These are phyloP conservation scores for Adelosebastes latens DNA, from an alignment of 2,797 vertebrate genomes.

Conservation along the genomic window DNA sequence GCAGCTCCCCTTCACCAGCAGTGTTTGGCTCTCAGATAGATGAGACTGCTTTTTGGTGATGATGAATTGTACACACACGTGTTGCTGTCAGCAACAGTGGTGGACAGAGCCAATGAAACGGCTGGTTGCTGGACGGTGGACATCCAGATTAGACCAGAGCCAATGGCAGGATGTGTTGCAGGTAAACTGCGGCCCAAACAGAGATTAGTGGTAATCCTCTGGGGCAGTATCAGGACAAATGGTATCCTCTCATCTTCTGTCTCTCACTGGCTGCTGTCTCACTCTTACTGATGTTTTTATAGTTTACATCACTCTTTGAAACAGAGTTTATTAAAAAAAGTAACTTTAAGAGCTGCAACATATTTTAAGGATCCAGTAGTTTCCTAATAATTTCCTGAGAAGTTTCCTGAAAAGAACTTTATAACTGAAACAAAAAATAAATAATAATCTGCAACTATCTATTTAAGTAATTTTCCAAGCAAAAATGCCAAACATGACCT, in stretches of 20 bases:
- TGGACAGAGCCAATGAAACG: conserved; percentile 51
- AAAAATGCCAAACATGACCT: not conserved
- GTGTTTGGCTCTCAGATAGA: not conserved
- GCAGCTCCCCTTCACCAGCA: not conserved
- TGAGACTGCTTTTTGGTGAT: conserved; percentile 32
- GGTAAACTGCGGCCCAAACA: conserved; percentile 58
- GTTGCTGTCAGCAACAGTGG: conserved; percentile 6
- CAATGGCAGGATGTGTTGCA: conserved; percentile 64
- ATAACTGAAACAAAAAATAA: not conserved
- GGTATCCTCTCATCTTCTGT: conserved; percentile 28
- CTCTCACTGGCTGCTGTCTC: conserved; percentile 22
- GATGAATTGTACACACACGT: conserved; percentile 9
- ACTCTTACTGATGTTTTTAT: not conserved
- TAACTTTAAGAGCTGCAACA: not conserved
- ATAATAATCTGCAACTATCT: not conserved
- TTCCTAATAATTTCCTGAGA: not conserved
- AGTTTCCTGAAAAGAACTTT: not conserved
- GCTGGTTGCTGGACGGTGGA: conserved; percentile 30
- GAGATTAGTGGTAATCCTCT: conserved; percentile 83
- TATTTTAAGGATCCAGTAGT: not conserved
- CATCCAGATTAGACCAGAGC: conserved; percentile 68
- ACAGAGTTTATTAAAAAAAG: not conserved
- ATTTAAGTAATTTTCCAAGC: too few relatives aligned
- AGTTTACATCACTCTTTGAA: not conserved
- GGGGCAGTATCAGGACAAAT: conserved; percentile 51